Evolutionary conservation across 2,113 vertebrate species (phyloP), one percentile per base, ranked within the genome.

Genomic region (Lasiurus cinereus): DNA sequence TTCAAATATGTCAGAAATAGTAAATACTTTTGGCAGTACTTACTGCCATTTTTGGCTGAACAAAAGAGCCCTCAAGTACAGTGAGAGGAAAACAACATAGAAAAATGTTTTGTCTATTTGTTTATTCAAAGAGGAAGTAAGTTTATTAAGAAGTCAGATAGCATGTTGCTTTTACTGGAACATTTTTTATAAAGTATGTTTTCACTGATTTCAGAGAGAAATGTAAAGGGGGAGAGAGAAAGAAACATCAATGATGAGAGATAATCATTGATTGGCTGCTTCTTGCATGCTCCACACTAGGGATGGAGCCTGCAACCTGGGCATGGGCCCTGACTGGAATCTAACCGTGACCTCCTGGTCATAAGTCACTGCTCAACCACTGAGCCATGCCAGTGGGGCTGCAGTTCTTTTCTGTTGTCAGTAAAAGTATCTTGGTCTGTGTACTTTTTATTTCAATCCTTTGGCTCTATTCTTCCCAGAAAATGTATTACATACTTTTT

Each of bases 1-100:
- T 94, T 96, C 79, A 97, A 96, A 97, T 24, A 52, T 56, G 36
- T 36, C 67, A 90, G 29, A 90, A 72, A 73, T 66, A 95, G 46
- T 69, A 94, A 89, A 95, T 91, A 94, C 64, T 76, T 50, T 76
- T 76, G 15, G 46, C 73, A 76, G 73, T 74, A 74, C 46, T 74
- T 48, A 76, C 14, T 94, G n/a, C 76, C 39, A 54, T 88, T 96
- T 96, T 48, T 24, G 39, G 43, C 64, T 91, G 48, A 94, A 86
- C 12, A 88, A 96, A 92, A 85, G 50, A 78, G 21, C 12, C 48
- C 18, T 62, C 92, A 93, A 96, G 10, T 90, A 80, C 3, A 54
- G 15, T 54, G 59, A 56, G 36, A 90, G 48, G 43, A 82, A 95
- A 94, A 54, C 36, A 96, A 92, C 13, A 62, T 14, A 78, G 89